Evolutionary conservation across 53 echinoderm and acorn worm species (phyloP).

Genomic region (Echinometra lucunter): DNA sequence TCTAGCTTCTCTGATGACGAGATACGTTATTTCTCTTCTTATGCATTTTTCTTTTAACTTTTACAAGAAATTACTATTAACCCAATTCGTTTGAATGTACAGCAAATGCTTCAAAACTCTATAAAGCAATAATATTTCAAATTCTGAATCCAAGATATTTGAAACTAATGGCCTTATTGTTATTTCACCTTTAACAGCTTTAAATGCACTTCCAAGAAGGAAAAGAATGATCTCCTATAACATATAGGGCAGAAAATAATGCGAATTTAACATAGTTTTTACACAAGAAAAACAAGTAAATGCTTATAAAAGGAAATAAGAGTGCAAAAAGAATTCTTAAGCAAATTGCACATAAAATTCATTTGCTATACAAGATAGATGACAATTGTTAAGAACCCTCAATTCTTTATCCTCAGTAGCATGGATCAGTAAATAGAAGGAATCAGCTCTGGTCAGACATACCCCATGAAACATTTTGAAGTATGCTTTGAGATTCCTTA

Average conservation of each 20-base stretch:
- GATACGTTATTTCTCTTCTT: no score
- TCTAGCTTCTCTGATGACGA: not conserved
- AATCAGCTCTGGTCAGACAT: not conserved
- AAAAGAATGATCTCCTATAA: not conserved
- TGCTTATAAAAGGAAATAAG: slow-evolving; percentile 16
- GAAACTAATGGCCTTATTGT: not conserved
- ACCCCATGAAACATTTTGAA: not conserved
- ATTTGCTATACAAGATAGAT: slow-evolving; percentile 44
- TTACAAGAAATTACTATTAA: not conserved
- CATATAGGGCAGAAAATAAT: not conserved
- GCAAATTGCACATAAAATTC: slow-evolving; percentile 48
- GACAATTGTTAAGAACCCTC: slow-evolving; percentile 2
- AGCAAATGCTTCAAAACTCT: not conserved
- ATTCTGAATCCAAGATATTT: not conserved
- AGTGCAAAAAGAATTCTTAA: slow-evolving; percentile 32
- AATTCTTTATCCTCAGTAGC: not conserved
- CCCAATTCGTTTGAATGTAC: not conserved
- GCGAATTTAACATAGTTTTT: not conserved
- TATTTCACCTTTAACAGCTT: not conserved
- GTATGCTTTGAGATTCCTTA: not conserved
- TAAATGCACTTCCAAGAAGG: not conserved
- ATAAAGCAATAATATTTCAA: not conserved
- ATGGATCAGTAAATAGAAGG: not conserved
- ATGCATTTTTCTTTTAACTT: not conserved
- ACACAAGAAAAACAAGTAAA: slow-evolving; percentile 1